Evolutionary conservation across 2,797 vertebrate species (phyloP).

Genomic region (Rousettus madagascariensis): DNA sequence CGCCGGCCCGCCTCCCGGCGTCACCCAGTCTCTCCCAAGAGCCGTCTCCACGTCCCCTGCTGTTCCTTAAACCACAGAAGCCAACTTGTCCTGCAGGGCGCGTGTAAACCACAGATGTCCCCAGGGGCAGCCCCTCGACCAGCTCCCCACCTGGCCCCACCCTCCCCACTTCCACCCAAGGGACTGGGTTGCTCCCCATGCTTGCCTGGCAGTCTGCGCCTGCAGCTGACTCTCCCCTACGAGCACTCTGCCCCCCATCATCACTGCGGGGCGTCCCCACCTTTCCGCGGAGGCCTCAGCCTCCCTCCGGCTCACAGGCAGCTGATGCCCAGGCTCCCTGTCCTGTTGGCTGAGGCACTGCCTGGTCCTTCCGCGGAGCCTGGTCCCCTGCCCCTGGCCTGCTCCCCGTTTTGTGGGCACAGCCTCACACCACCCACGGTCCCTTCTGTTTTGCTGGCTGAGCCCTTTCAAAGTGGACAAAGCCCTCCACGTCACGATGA

Average conservation of each 20-base stretch:
- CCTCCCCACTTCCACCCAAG: not conserved
- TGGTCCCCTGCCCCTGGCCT: rapidly evolving
- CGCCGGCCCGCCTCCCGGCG: not conserved
- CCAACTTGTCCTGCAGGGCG: not conserved
- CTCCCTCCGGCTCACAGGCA: not conserved
- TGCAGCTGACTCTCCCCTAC: not conserved
- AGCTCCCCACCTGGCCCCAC: not conserved
- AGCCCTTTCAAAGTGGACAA: not conserved
- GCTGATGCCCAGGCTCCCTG: not conserved
- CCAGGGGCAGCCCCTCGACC: not conserved
- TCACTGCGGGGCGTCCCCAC: not conserved
- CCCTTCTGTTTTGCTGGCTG: not conserved
- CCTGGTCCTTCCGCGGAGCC: not conserved
- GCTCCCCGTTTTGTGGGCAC: not conserved
- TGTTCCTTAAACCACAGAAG: not conserved
- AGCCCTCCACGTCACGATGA: not conserved
- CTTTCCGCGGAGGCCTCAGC: not conserved
- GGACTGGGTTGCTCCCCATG: not conserved
- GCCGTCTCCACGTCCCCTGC: not conserved
- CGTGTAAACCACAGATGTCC: not conserved
- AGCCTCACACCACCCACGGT: not conserved
- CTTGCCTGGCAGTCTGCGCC: too few species aligned
- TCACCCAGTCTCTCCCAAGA: too few species aligned
- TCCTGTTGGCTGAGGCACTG: not conserved
- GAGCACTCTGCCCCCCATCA: rapidly evolving